phyloP scores from a whole-genome alignment of 2,797 vertebrate genomes.

The Alauda arvensis region DNA sequence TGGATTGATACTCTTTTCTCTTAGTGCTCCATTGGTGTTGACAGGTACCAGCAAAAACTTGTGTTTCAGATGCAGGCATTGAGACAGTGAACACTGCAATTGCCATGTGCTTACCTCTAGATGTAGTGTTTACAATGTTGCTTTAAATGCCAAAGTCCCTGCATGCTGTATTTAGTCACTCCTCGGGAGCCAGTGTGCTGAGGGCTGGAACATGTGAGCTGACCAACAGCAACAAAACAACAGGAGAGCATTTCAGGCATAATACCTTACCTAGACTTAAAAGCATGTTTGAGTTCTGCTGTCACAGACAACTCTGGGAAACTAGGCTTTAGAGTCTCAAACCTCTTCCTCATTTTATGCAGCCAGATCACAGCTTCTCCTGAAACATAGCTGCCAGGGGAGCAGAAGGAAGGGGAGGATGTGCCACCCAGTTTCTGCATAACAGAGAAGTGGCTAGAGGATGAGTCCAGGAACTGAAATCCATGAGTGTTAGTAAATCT shows the following conservation, averaged over 20 bases:
- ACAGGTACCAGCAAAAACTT: not conserved
- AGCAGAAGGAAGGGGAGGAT: slow-evolving; percentile 3
- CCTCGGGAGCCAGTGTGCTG: not conserved
- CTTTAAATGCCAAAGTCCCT: not conserved
- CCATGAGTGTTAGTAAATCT: not conserved
- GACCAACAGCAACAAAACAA: not conserved
- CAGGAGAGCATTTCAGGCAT: not conserved
- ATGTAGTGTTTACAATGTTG: not conserved
- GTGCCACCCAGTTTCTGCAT: not conserved
- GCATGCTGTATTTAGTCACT: not conserved
- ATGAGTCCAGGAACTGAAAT: not conserved
- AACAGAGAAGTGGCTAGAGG: not conserved
- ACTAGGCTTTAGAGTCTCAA: not conserved
- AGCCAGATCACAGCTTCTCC: not conserved
- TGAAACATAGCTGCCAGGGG: not conserved
- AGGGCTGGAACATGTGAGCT: not conserved
- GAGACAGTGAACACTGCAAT: not conserved
- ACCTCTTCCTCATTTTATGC: slow-evolving; percentile 5
- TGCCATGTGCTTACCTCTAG: not conserved
- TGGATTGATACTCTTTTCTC: not conserved
- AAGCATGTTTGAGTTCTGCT: not conserved
- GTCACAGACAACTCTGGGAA: not conserved
- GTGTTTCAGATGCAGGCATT: not conserved
- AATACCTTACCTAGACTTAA: not conserved
- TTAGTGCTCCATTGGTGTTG: not conserved